Evolutionary conservation across 2,888 invertebrate genomes (phyloP).

Genomic region (Nebria brevicollis): DNA sequence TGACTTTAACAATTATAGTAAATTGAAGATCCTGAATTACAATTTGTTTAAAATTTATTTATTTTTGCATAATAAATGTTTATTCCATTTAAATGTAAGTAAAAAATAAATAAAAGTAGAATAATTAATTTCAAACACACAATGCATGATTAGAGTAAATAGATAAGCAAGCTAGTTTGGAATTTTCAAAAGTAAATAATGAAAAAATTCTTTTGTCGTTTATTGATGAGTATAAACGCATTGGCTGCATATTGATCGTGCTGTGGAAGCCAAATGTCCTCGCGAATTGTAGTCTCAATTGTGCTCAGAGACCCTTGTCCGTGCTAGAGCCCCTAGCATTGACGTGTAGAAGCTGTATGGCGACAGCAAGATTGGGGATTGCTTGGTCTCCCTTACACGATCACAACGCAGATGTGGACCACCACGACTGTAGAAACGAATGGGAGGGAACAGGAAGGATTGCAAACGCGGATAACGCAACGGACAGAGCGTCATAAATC

Average conservation of each 20-base stretch:
- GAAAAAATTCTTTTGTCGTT: not conserved
- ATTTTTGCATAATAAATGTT: too few relatives aligned
- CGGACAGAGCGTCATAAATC: constrained; percentile 32
- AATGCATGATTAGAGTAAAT: too few relatives aligned
- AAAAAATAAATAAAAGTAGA: too few relatives aligned
- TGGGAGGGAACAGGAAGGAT: not conserved
- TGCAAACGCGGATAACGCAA: constrained; percentile 29
- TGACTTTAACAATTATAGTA: too few relatives aligned
- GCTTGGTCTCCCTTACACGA: constrained; percentile 6
- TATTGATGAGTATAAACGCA: constrained; percentile 20
- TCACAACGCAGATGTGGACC: constrained; percentile 4
- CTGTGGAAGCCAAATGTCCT: constrained; percentile 27
- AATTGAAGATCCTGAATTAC: too few relatives aligned
- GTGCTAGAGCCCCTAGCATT: constrained; percentile 25
- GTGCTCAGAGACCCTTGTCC: constrained; percentile 36
- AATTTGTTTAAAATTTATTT: too few relatives aligned
- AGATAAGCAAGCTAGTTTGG: not conserved
- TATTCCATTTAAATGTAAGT: too few relatives aligned
- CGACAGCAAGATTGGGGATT: constrained; percentile 38
- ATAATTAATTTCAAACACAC: too few relatives aligned
- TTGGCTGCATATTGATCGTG: constrained; percentile 36
- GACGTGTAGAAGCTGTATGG: constrained; percentile 39
- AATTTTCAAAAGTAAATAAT: not conserved
- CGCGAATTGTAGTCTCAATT: constrained; percentile 34
- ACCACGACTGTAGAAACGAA: not conserved